Evolutionary conservation across 2,888 invertebrate species (phyloP), one percentile per base, ranked within the genome.

Genomic region (Osedax frankpressi): DNA sequence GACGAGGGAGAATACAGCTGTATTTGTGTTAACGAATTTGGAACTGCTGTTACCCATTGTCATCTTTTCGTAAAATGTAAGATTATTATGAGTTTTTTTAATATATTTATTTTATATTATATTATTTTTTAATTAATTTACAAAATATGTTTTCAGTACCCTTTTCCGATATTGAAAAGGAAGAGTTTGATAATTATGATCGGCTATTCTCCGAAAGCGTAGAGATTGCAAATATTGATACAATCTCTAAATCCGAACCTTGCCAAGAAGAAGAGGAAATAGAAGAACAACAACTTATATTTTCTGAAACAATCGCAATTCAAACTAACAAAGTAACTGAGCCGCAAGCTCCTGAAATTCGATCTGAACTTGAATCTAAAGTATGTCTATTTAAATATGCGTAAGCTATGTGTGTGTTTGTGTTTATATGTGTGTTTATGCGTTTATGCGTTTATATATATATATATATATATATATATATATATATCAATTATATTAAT

Each of bases 1-100:
- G 97, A 98, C 83, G 96, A 97, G 83, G 98, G 97, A 19, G 90
- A 90, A 76, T 98, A 97, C 86, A 94, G 92, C 84, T 94, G 94
- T 83, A 89, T 93, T 30, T 92, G 93, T 28, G 82, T 80, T 44
- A 87, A 86, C 78, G 80, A 92, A 82, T 93, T 93, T 82, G 98
- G 98, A 75, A 94, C 95, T 87, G 94, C 95, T 11, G 93, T 94
- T 11, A 95, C 95, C 89, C 87, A 90, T 89, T 80, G 87, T 89
- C 82, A 91, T 73, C 79, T 84, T 3, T 83, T 81, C 72, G 82
- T 85, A 65, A 79, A 82, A 77, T 78, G 84, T 84, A 79, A 82
- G 83, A 80, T n/a, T 2, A 19, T 68, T 44, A 44, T 3, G 0
- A 26, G 3, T 69, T 25, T 63, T 69, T 27, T 70, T 69, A 29